phyloP scores from a whole-genome alignment of 2,797 vertebrate genomes.

The Thalassophryne amazonica region DNA sequence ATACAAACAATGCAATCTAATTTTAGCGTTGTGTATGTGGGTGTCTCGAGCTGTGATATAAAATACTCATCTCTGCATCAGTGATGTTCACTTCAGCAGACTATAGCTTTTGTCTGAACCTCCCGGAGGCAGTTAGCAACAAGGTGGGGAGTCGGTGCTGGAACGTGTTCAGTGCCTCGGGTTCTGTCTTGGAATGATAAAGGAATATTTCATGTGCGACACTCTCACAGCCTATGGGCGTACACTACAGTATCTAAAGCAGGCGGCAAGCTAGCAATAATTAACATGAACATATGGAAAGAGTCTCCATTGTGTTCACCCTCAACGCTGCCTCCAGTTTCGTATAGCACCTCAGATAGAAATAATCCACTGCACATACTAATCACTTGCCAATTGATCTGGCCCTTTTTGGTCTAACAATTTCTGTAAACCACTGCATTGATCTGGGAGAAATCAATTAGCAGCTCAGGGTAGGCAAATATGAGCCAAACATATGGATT shows the following conservation, averaged over 20 bases:
- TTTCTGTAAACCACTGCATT: constrained; percentile 70
- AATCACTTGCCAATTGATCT: constrained; percentile 70
- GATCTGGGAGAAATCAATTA: constrained; percentile 71
- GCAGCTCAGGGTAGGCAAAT: constrained; percentile 65
- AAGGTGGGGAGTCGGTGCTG: constrained; percentile 49
- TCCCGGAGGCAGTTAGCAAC: constrained; percentile 53
- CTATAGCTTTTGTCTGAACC: constrained; percentile 63
- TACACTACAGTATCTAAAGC: constrained; percentile 48
- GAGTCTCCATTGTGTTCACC: constrained; percentile 21
- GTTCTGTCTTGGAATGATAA: constrained; percentile 65
- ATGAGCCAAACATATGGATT: constrained; percentile 65
- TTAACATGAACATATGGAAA: constrained; percentile 65
- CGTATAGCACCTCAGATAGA: constrained; percentile 12
- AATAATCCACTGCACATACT: constrained; percentile 69
- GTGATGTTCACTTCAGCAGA: constrained; percentile 59
- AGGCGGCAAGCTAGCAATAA: constrained; percentile 61
- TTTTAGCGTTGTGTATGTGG: constrained; percentile 1
- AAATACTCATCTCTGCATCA: constrained; percentile 61
- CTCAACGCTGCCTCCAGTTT: constrained; percentile 14
- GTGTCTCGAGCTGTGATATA: constrained; percentile 37
- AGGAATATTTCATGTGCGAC: constrained; percentile 65
- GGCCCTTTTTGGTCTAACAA: constrained; percentile 65
- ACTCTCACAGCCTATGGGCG: constrained; percentile 49
- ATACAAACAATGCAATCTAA: neutral
- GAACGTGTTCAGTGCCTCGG: constrained; percentile 50